Evolutionary conservation across 2,797 vertebrate species (phyloP).

Genomic region (Paedocypris micromegethes): DNA sequence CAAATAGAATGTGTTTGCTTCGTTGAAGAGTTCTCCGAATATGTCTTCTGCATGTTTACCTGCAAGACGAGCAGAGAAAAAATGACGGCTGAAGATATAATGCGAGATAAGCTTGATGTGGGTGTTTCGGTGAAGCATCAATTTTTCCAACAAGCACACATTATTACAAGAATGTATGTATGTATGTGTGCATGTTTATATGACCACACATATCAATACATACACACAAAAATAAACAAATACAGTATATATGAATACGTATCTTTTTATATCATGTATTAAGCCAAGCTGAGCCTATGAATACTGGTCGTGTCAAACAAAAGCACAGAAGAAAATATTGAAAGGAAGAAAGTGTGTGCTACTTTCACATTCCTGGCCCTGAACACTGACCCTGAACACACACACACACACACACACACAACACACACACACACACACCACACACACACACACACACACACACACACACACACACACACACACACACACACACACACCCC

Average conservation of each 20-base stretch:
- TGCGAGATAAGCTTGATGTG: too few relatives aligned
- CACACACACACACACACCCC: conserved; percentile 13
- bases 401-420: background rate
- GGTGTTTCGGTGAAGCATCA: too few relatives aligned
- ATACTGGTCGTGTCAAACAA: conserved; percentile 61
- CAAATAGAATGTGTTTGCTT: conserved; percentile 95
- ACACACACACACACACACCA: background rate
- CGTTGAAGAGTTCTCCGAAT: conserved; percentile 95
- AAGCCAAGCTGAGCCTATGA: conserved; percentile 53
- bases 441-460: conserved; percentile 15
- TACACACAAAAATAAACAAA: background rate
- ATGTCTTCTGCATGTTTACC: conserved; percentile 99
- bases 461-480: conserved; percentile 43
- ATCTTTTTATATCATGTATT: conserved; percentile 15
- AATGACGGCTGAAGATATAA: background rate
- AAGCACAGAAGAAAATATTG: conserved; percentile 59
- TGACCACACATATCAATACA: too few relatives aligned
- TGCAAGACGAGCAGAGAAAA: conserved; percentile 48
- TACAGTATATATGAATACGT: too few relatives aligned
- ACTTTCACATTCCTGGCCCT: conserved; percentile 51
- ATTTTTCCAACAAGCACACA: too few relatives aligned
- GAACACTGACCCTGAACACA: conserved; percentile 49
- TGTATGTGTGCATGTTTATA: too few relatives aligned
- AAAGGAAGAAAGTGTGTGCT: conserved; percentile 65
- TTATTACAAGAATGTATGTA: too few relatives aligned